Percentiles rank a stretch among this genome's conserved stretches.
phyloP scores from a whole-genome alignment of 2,888 invertebrate genomes.

The Acholoe squamosa region DNA sequence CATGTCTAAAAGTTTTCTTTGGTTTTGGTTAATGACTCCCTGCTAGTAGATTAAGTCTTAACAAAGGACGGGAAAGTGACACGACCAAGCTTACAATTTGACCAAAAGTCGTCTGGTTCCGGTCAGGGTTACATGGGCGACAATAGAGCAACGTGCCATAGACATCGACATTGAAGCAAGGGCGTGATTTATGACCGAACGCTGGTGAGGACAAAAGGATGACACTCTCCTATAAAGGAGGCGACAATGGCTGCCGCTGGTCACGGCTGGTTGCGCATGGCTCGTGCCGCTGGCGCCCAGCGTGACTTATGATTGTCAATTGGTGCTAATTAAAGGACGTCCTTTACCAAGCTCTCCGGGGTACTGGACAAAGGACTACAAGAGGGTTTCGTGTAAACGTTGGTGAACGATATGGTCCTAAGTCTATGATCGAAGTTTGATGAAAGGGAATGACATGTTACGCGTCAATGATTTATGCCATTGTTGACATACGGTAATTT shows the following conservation, averaged over 20 bases:
- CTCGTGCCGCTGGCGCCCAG: slow-evolving; percentile 1
- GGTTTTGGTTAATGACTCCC: too few relatives aligned
- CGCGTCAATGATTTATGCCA: not conserved
- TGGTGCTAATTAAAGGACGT: slow-evolving; percentile 34
- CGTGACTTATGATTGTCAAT: slow-evolving; percentile 53
- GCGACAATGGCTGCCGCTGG: not conserved
- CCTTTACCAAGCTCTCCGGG: not conserved
- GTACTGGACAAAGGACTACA: not conserved
- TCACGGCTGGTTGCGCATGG: not conserved
- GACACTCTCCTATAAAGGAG: slow-evolving; percentile 21
- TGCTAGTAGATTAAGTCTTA: too few relatives aligned
- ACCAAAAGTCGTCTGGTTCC: slow-evolving; percentile 55
- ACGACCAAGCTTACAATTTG: not conserved
- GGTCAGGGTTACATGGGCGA: slow-evolving; percentile 32
- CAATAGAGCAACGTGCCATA: slow-evolving; percentile 24
- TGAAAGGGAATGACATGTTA: not conserved
- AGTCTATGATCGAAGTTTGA: not conserved
- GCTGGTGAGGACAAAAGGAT: not conserved
- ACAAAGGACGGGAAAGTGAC: not conserved
- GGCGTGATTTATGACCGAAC: slow-evolving; percentile 39
- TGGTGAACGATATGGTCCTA: not conserved
- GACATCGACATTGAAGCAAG: slow-evolving; percentile 1
- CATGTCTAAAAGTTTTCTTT: too few relatives aligned
- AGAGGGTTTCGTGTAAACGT: not conserved
- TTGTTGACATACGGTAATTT: too few relatives aligned